Base-by-base conservation (phyloP, 2,113 vertebrate species). In the Salvelinus sp. region DNA sequence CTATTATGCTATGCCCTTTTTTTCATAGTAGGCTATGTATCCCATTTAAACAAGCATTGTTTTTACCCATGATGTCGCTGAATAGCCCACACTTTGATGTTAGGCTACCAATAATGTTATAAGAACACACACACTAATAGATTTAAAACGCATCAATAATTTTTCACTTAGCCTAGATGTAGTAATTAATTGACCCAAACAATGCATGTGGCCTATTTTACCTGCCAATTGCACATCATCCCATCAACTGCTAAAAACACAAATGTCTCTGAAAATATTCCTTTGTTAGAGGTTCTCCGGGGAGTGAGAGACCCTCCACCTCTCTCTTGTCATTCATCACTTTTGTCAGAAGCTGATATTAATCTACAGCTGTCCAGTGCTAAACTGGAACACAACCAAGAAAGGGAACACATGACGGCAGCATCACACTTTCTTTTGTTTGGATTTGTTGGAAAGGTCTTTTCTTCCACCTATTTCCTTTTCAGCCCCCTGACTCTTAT, bases 351-450 rank as follows among this genome's bases (percentile, higher is more conserved):
- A 81, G 86, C 78, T 58, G 76, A 85, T 83, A 89, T 91, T 82
- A 87, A 87, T 91, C 83, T 85, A 82, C 91, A 93, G 89, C 89
- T 92, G 89, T 86, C 87, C 75, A 22, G 30, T 77, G 80, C 84
- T 83, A 72, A 76, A 76, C 64, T 80, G 66, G 76, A 72, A 69
- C 77, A 75, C 69, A 82, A 65, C 71, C 80, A 78, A 77, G 81
- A 80, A 73, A 80, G 48, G 18, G 23, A 82, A 77, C 88, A 89
- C 44, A 84, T 83, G 82, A 76, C 64, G 70, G 47, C 20, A 76
- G 77, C 20, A 77, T 77, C 72, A 57, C 77, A 79, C 18, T 27
- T 47, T 1, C 10, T 77, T 70, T 65, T 72, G 73, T 66, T 18
- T 63, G 69, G 70, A 66, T 16, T 65, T 67, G 70, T 50, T 63